Conservation (phyloP, 2,797 vertebrate genomes). For the Brachymystax lenok region DNA sequence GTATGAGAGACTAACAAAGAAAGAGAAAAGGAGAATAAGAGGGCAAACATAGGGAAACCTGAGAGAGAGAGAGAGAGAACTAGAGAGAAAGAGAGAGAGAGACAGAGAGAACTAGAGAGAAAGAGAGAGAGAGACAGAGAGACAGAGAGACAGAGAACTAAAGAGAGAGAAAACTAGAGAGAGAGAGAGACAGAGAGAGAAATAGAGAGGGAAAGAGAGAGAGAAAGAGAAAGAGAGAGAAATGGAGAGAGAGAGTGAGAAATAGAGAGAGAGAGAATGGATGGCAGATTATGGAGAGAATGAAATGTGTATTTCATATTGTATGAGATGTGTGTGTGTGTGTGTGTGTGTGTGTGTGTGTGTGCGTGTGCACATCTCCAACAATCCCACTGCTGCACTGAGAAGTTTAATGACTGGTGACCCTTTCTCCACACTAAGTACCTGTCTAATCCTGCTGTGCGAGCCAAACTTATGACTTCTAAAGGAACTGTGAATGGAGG, state of each 20-base stretch:
- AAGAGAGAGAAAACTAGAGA: not conserved
- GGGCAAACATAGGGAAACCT: too few species aligned
- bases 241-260: too few species aligned
- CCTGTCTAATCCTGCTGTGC: not conserved
- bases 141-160: not conserved
- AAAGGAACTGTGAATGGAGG: not conserved
- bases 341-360: too few species aligned
- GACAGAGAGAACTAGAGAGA: too few species aligned
- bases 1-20: not conserved
- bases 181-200: slow-evolving; percentile 14
- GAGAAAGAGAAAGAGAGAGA: too few species aligned
- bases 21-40: not conserved
- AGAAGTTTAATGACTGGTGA: too few species aligned
- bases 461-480: not conserved
- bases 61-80: too few species aligned
- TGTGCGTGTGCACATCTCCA: not conserved
- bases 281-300: slow-evolving; percentile 28
- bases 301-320: not conserved
- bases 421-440: not conserved
- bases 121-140: too few species aligned
- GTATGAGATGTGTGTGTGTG: not conserved
- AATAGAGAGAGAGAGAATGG: slow-evolving; percentile 16
- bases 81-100: too few species aligned
- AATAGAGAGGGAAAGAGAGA: too few species aligned
- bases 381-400: too few species aligned